These are phyloP conservation scores for Dasyornis broadbenti DNA, from an alignment of 2,113 vertebrate genomes.

Conservation along the genomic window DNA sequence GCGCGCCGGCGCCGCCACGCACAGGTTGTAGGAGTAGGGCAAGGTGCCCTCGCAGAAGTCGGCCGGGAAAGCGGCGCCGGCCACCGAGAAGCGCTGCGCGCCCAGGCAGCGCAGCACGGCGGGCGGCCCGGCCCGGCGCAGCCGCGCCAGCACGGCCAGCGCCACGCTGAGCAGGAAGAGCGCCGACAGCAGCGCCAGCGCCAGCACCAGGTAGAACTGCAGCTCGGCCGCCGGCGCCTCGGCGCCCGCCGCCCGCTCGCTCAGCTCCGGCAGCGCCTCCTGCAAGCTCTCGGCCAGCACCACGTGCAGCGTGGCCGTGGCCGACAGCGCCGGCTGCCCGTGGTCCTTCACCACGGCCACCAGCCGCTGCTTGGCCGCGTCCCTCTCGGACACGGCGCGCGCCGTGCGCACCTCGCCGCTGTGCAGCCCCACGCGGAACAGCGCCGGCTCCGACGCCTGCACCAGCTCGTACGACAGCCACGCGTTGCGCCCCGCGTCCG, in stretches of 20 bases:
- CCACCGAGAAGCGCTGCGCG: background rate
- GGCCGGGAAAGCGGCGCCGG: background rate
- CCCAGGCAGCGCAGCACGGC: constrained; percentile 1
- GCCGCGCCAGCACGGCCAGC: background rate
- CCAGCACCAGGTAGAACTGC: background rate
- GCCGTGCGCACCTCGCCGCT: no score
- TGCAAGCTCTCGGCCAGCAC: constrained; percentile 78
- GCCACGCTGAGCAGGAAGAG: background rate
- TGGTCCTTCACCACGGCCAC: constrained; percentile 67
- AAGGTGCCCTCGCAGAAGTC: constrained; percentile 60
- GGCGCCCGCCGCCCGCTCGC: background rate
- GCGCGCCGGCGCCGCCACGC: background rate
- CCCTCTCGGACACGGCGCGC: background rate
- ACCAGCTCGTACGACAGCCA: no score
- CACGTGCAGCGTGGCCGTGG: constrained; percentile 74
- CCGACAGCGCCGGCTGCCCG: constrained; percentile 71
- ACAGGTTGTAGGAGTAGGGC: constrained; percentile 65
- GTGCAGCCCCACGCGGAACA: no score
- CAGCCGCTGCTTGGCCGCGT: constrained; percentile 61
- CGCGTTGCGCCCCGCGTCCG: no score
- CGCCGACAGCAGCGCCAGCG: background rate
- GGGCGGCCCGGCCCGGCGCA: background rate
- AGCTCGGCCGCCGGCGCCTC: background rate
- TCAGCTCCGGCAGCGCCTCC: constrained; percentile 69
- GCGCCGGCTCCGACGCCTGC: no score